Evolutionary conservation across 2,888 invertebrate species (phyloP).

Genomic region (Gandaritis pyraliata): DNA sequence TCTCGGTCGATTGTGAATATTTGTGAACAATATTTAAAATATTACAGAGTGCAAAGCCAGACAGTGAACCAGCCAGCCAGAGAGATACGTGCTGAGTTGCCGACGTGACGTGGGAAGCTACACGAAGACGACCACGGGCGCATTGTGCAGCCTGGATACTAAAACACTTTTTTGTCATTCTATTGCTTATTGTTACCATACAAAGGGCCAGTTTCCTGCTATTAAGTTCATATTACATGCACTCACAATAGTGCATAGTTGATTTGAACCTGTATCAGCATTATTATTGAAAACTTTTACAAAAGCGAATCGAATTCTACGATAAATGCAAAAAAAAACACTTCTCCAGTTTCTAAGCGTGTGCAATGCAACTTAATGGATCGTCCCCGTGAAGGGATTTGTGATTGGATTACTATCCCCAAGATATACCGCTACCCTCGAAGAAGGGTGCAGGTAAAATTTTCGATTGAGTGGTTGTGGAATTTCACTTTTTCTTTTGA

Average conservation of each 20-base stretch:
- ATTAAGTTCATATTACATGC: constrained; percentile 62
- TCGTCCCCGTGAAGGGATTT: constrained; percentile 54
- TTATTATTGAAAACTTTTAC: constrained; percentile 12
- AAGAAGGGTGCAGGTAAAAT: constrained; percentile 48
- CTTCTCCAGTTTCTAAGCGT: constrained; percentile 15
- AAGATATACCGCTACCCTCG: constrained; percentile 49
- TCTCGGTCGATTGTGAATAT: too few species aligned
- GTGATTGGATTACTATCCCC: constrained; percentile 71
- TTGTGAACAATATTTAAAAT: constrained; percentile 15
- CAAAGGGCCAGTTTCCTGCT: constrained; percentile 76
- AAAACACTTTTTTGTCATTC: constrained; percentile 74
- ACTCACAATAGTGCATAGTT: constrained; percentile 46
- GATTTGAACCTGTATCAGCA: constrained; percentile 13
- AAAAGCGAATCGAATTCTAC: constrained; percentile 18
- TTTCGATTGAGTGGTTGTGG: constrained; percentile 36
- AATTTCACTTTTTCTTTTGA: constrained; percentile 28
- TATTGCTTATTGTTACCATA: constrained; percentile 74
- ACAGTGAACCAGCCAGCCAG: constrained; percentile 19
- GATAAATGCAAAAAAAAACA: constrained; percentile 14
- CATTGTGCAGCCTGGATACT: constrained; percentile 72
- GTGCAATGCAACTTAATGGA: constrained; percentile 26
- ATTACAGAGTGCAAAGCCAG: constrained; percentile 9
- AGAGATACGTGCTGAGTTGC: constrained; percentile 32
- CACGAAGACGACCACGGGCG: constrained; percentile 66
- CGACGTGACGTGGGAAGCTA: constrained; percentile 72